A percentile compares a stretch with the other conserved stretches of the same genome.
These are phyloP conservation scores for Nyleta sp. DNA, from an alignment of 2,888 invertebrate species.

Conservation along the genomic window DNA sequence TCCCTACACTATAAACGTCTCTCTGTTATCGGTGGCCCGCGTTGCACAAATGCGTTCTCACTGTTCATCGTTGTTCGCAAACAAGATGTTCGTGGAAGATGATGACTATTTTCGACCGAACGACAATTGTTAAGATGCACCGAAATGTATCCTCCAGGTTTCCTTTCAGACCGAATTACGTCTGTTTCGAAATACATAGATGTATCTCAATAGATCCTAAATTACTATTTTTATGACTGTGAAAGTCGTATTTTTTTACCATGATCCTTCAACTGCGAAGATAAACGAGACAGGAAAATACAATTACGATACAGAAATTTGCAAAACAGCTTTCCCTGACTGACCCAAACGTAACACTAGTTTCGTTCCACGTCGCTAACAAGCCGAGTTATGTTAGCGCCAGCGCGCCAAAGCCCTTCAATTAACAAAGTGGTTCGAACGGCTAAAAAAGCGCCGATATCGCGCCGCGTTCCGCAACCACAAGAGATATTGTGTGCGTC, in stretches of 20 bases:
- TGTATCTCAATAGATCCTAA: too few relatives aligned
- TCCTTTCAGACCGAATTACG: too few relatives aligned
- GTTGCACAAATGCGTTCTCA: slow-evolving; percentile 13
- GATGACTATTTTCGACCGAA: slow-evolving; percentile 4
- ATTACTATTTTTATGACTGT: too few relatives aligned
- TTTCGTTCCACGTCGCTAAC: slow-evolving; percentile 28
- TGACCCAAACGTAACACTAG: too few relatives aligned
- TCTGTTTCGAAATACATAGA: too few relatives aligned
- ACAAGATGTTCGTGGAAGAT: slow-evolving; percentile 21
- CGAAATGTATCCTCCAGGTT: background rate
- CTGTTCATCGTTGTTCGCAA: slow-evolving; percentile 19
- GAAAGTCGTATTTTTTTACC: too few relatives aligned
- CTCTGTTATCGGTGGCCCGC: slow-evolving; percentile 22
- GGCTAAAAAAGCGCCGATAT: slow-evolving; percentile 45
- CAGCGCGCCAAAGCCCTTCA: slow-evolving; percentile 52
- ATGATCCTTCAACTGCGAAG: too few relatives aligned
- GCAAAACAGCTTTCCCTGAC: slow-evolving; percentile 15
- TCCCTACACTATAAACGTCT: slow-evolving; percentile 24
- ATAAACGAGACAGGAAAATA: too few relatives aligned
- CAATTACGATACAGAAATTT: background rate
- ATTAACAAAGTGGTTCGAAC: slow-evolving; percentile 50
- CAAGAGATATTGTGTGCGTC: slow-evolving; percentile 58
- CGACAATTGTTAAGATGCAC: background rate
- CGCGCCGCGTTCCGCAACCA: slow-evolving; percentile 32
- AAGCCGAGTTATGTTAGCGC: slow-evolving; percentile 50